Conservation (phyloP, 2,113 vertebrate species). For the Phrynosoma blainvillii region DNA sequence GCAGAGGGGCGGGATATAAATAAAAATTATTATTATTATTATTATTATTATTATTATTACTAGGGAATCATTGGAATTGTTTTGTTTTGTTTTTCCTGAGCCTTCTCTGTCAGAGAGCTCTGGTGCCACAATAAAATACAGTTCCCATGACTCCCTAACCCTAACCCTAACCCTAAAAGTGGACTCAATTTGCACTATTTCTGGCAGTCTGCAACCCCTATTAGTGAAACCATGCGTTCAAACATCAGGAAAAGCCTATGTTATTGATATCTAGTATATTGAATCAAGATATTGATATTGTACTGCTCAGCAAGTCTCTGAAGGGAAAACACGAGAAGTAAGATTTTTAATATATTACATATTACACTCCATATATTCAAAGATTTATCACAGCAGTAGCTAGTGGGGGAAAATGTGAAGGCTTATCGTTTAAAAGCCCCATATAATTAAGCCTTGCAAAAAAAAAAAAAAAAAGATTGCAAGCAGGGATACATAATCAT, state of each 20-base stretch:
- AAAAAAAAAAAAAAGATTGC: background rate
- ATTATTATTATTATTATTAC: too few relatives aligned
- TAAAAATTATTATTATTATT: too few relatives aligned
- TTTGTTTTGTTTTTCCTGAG: too few relatives aligned
- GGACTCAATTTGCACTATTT: too few relatives aligned
- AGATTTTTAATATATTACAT: background rate
- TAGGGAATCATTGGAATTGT: too few relatives aligned
- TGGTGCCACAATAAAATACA: too few relatives aligned
- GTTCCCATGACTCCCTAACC: too few relatives aligned
- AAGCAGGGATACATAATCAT: constrained; percentile 3
- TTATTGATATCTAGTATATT: background rate
- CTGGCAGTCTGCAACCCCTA: too few relatives aligned
- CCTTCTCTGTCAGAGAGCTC: too few relatives aligned
- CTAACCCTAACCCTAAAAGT: too few relatives aligned
- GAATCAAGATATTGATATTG: background rate
- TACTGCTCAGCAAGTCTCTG: background rate
- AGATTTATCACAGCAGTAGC: background rate
- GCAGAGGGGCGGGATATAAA: too few relatives aligned
- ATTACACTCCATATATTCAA: background rate
- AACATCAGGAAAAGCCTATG: background rate
- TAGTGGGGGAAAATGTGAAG: background rate
- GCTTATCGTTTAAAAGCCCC: background rate
- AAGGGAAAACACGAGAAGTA: background rate
- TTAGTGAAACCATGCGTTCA: background rate
- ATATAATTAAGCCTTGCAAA: constrained; percentile 19